Evolutionary conservation across 2,888 invertebrate genomes (phyloP).

Genomic region (Lamellibrachia satsuma): DNA sequence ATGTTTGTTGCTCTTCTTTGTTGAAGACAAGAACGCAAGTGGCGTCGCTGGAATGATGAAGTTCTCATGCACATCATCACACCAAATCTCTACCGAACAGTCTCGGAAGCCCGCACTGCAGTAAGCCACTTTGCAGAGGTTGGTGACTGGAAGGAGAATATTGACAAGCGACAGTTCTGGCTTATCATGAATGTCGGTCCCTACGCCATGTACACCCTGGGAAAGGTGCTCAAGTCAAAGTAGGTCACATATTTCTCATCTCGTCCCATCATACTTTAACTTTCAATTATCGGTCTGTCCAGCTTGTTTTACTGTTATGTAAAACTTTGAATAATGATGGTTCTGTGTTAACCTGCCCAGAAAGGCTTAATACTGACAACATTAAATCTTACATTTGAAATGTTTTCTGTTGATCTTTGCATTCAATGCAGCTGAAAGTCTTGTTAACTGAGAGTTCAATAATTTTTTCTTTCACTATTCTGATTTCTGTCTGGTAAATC

Average conservation of each 20-base stretch:
- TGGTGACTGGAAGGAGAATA: constrained; percentile 90
- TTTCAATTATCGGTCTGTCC: background rate
- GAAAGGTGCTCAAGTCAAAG: constrained; percentile 86
- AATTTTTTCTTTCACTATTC: background rate
- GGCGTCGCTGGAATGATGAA: constrained; percentile 95
- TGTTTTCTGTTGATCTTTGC: background rate
- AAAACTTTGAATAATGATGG: background rate
- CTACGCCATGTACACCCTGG: constrained; percentile 86
- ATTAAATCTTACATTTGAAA: background rate
- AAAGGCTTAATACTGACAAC: background rate
- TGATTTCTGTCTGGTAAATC: background rate
- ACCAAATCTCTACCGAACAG: constrained; percentile 93
- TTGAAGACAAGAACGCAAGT: constrained; percentile 87
- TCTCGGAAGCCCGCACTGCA: constrained; percentile 85
- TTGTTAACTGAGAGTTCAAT: background rate
- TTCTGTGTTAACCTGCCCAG: background rate
- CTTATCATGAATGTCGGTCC: constrained; percentile 93
- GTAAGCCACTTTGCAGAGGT: constrained; percentile 71
- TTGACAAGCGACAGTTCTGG: constrained; percentile 84
- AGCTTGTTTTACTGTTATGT: background rate
- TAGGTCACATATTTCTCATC: constrained; percentile 56
- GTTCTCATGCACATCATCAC: constrained; percentile 91
- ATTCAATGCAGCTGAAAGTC: background rate
- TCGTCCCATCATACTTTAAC: background rate
- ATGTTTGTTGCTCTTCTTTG: background rate